Evolutionary conservation across 2,113 vertebrate species (phyloP).

Genomic region (Xenopus tropicalis): UCB_Xtro_10.0 CM004446.2:119034001-119034500

Average conservation of each 20-base stretch:
- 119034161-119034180: too few relatives aligned
- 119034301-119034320: constrained; percentile 77
- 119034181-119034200: too few relatives aligned
- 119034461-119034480: constrained; percentile 97
- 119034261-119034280: constrained; percentile 84
- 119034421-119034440: constrained; percentile 94
- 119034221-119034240: constrained; percentile 55
- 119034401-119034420: constrained; percentile 84
- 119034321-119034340: constrained; percentile 78
- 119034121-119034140: too few relatives aligned
- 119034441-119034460: constrained; percentile 88
- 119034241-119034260: constrained; percentile 98
- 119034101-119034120: too few relatives aligned
- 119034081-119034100: too few relatives aligned
- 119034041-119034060: too few relatives aligned
- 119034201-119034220: background rate
- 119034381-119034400: constrained; percentile 84
- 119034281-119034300: constrained; percentile 86
- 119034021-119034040: too few relatives aligned
- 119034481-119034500: constrained; percentile 68
- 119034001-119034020: too few relatives aligned
- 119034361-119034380: constrained; percentile 82
- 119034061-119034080: too few relatives aligned
- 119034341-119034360: constrained; percentile 76
- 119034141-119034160: too few relatives aligned